phyloP scores from a whole-genome alignment of 2,888 invertebrate species.

The Cosmorhoe ocellata region DNA sequence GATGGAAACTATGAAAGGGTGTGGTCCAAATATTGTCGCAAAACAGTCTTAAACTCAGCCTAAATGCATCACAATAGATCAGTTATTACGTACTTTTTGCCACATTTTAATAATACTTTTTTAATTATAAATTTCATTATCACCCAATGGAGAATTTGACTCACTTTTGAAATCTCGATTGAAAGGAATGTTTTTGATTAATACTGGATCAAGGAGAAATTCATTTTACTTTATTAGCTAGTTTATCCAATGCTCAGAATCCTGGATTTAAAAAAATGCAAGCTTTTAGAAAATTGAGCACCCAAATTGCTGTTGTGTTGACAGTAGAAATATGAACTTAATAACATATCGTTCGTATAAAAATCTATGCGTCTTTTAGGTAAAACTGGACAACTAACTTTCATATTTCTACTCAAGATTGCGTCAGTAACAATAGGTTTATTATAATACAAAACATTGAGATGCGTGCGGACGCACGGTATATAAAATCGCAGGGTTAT shows the following conservation, averaged over 20 bases:
- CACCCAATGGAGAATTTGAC: conserved; percentile 71
- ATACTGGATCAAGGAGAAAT: conserved; percentile 56
- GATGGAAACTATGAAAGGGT: conserved; percentile 2
- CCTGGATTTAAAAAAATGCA: conserved; percentile 32
- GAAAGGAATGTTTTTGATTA: conserved; percentile 77
- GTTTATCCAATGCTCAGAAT: conserved; percentile 30
- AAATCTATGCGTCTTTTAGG: conserved; percentile 12
- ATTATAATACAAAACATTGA: conserved; percentile 44
- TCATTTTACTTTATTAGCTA: conserved; percentile 14
- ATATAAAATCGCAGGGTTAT: conserved; percentile 39
- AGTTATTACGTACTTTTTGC: conserved; percentile 59
- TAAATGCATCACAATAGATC: conserved; percentile 59
- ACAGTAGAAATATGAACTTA: conserved; percentile 29
- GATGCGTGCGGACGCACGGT: conserved; percentile 40
- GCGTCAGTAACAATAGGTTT: conserved; percentile 29
- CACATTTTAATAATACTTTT: conserved; percentile 67
- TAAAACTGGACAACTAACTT: conserved; percentile 9
- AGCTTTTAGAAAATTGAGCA: conserved; percentile 34
- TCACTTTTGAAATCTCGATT: conserved; percentile 61
- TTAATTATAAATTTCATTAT: conserved; percentile 63
- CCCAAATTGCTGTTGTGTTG: conserved; percentile 22
- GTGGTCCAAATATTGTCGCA: conserved; percentile 57
- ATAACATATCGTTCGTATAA: conserved; percentile 13
- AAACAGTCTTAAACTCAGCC: conserved; percentile 72
- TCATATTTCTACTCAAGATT: conserved; percentile 29